These are phyloP conservation scores for Rhodinocichla rosea DNA, from an alignment of 2,113 vertebrate genomes.

Conservation along the genomic window DNA sequence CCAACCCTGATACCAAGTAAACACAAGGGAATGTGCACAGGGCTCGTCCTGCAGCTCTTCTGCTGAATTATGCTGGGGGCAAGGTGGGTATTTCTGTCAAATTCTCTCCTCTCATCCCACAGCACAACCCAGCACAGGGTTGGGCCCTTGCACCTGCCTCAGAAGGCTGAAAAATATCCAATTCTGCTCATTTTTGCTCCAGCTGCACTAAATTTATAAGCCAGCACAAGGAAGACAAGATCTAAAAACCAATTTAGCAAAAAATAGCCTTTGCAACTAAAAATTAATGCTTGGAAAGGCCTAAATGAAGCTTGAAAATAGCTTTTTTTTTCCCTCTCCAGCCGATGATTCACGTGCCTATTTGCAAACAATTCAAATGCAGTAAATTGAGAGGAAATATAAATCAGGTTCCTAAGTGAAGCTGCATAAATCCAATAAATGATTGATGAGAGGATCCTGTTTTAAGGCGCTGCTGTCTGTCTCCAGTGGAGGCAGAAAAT, in stretches of 20 bases:
- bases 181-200: slow-evolving; percentile 35
- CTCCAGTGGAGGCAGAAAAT: slow-evolving; percentile 4
- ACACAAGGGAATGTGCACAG: neutral
- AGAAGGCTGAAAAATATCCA: slow-evolving; percentile 9
- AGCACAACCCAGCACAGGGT: neutral
- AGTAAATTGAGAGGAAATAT: slow-evolving; percentile 63
- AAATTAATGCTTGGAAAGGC: slow-evolving; percentile 52
- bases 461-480: slow-evolving; percentile 16
- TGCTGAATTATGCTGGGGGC: neutral
- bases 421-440: slow-evolving; percentile 63
- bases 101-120: neutral
- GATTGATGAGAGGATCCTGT: slow-evolving; percentile 59
- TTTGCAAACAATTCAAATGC: slow-evolving; percentile 62
- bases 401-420: slow-evolving; percentile 57
- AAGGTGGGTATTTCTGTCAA: neutral
- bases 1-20: neutral
- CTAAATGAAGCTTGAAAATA: slow-evolving; percentile 59
- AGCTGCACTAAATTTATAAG: slow-evolving; percentile 45
- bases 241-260: slow-evolving; percentile 66
- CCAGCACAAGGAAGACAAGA: slow-evolving; percentile 35
- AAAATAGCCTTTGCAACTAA: slow-evolving; percentile 57
- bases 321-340: neutral
- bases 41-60: neutral
- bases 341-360: slow-evolving; percentile 33
- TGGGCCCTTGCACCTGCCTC: neutral